These are phyloP conservation scores for Apostichopus leukothele DNA, from an alignment of 53 echinoderm and acorn worm species.

Conservation along the genomic window DNA sequence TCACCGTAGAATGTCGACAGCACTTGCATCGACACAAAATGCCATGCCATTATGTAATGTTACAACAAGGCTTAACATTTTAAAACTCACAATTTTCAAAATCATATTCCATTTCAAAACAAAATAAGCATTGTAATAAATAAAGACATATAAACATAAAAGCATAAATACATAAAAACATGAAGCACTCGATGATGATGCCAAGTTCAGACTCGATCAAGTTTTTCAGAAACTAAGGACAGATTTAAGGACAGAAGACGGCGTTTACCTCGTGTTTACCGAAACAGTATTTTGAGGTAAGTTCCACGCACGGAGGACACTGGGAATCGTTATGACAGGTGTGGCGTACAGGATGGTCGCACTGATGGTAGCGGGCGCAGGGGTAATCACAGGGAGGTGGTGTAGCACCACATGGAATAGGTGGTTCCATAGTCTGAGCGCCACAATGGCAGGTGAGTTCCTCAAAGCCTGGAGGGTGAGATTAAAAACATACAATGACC, in stretches of 20 bases:
- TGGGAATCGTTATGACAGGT: constrained; percentile 82
- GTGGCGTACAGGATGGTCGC: constrained; percentile 84
- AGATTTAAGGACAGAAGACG: background rate
- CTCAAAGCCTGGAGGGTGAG: constrained; percentile 75
- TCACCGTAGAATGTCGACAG: too few species aligned
- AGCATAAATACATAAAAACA: too few species aligned
- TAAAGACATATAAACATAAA: too few species aligned
- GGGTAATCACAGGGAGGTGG: constrained; percentile 74
- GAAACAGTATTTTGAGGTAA: constrained; percentile 78
- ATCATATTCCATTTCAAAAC: too few species aligned
- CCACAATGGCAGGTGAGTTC: constrained; percentile 93
- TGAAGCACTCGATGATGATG: too few species aligned
- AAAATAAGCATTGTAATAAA: too few species aligned
- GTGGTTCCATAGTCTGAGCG: constrained; percentile 77
- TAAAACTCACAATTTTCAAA: too few species aligned
- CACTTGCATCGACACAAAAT: too few species aligned
- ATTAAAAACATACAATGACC: too few species aligned
- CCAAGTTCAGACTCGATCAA: too few species aligned
- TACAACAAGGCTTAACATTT: too few species aligned
- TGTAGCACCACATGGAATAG: constrained; percentile 86
- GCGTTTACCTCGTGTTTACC: constrained; percentile 86
- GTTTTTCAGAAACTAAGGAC: background rate
- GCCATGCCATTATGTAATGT: too few species aligned
- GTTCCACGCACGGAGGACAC: constrained; percentile 92
- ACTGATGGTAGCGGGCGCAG: constrained; percentile 74